Evolutionary conservation across 1,140 invertebrate genomes (phyloP).

Genomic region (Apis cerana): DNA sequence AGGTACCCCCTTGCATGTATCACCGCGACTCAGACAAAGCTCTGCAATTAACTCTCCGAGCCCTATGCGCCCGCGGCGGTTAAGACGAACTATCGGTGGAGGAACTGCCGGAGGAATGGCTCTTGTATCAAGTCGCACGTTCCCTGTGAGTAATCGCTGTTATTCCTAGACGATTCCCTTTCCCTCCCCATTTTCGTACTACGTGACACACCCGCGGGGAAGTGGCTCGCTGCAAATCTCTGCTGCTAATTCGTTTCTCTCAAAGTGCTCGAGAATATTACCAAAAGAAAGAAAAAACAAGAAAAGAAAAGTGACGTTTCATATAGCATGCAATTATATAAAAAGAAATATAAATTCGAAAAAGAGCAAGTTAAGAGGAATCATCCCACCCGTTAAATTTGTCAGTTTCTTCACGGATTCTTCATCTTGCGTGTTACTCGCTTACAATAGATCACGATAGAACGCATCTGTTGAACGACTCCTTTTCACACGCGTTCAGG

Average conservation of each 20-base stretch:
- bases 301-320: no score
- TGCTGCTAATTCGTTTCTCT: conserved; percentile 66
- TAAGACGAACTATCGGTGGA: conserved; percentile 68
- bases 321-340: not conserved
- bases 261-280: conserved; percentile 37
- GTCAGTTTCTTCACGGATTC: conserved; percentile 24
- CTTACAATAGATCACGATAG: conserved; percentile 39
- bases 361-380: no score
- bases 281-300: not conserved
- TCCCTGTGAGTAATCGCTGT: conserved; percentile 69
- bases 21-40: conserved; percentile 70
- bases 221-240: conserved; percentile 51
- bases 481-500: conserved; percentile 35
- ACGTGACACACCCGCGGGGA: conserved; percentile 61
- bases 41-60: conserved; percentile 68
- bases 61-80: conserved; percentile 66
- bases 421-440: conserved; percentile 20
- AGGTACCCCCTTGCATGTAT: conserved; percentile 67
- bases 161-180: conserved; percentile 66
- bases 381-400: no score
- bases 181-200: conserved; percentile 22
- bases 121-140: conserved; percentile 70
- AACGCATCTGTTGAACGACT: conserved; percentile 8
- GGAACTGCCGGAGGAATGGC: conserved; percentile 54
- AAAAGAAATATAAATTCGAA: not conserved